These are phyloP conservation scores for Pituophis catenifer DNA, from an alignment of 2,113 vertebrate genomes.

Conservation along the genomic window DNA sequence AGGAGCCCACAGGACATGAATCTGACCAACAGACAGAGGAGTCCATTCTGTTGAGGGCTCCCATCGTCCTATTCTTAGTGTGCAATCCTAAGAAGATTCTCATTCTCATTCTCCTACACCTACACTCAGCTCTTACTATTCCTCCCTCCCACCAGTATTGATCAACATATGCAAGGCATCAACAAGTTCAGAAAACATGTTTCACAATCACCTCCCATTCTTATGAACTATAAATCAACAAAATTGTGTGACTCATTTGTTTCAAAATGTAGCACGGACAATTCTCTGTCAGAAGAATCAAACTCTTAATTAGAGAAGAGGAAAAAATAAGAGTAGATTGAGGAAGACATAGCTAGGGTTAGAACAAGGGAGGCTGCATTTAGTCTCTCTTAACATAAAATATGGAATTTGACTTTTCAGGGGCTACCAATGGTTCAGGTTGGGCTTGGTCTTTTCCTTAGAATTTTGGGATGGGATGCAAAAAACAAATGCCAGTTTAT, in stretches of 20 bases:
- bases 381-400: neutral
- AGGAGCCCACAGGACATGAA: neutral
- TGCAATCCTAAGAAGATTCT: neutral
- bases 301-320: neutral
- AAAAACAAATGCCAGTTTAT: neutral
- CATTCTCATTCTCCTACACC: neutral
- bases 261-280: neutral
- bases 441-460: neutral
- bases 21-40: neutral
- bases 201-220: neutral
- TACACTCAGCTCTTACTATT: neutral
- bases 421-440: neutral
- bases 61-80: neutral
- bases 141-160: neutral
- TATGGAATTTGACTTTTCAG: neutral
- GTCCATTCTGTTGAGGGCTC: neutral
- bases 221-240: neutral
- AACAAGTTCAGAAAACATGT: neutral
- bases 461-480: neutral
- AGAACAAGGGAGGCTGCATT: neutral
- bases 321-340: neutral
- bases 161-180: neutral
- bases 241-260: neutral
- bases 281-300: neutral
- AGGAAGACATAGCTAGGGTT: neutral